A percentile compares a stretch with the other conserved stretches of the same genome.
Conservation (phyloP, 2,797 vertebrate genomes). For the Schizothorax lantsangensis region DNA sequence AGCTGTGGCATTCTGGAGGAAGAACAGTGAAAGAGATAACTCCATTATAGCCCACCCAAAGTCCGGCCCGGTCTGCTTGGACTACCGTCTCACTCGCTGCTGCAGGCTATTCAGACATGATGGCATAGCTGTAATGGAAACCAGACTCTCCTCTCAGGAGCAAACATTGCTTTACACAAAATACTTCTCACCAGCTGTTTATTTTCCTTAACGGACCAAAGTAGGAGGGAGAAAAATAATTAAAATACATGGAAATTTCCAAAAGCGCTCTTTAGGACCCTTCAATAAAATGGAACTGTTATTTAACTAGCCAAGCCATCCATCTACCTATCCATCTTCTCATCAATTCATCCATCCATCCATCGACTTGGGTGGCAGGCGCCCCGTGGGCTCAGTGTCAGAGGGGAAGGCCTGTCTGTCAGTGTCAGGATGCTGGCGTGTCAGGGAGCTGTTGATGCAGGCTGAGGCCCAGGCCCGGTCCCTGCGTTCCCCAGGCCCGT, state of each 20-base stretch:
- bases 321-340: conserved; percentile 56
- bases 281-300: conserved; percentile 50
- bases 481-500: conserved; percentile 50
- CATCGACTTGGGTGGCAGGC: conserved; percentile 77
- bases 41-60: conserved; percentile 38
- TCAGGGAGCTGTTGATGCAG: conserved; percentile 61
- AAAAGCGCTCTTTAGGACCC: conserved; percentile 64
- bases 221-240: conserved; percentile 54
- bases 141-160: conserved; percentile 73
- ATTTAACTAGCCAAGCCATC: conserved; percentile 49
- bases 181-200: conserved; percentile 76
- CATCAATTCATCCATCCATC: conserved; percentile 62
- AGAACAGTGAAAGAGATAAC: conserved; percentile 41
- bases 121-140: conserved; percentile 69
- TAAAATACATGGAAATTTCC: conserved; percentile 60
- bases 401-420: conserved; percentile 81
- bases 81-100: conserved; percentile 36
- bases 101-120: conserved; percentile 52
- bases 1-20: neutral
- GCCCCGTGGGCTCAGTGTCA: conserved; percentile 72
- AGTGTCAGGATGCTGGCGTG: conserved; percentile 70
- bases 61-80: conserved; percentile 25
- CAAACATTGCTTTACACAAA: conserved; percentile 76
- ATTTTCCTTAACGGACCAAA: conserved; percentile 72
- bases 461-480: conserved; percentile 52